A percentile compares a stretch with the other conserved stretches of the same genome.
phyloP scores from a whole-genome alignment of 2,113 vertebrate species.

The Desmodus rotundus region DNA sequence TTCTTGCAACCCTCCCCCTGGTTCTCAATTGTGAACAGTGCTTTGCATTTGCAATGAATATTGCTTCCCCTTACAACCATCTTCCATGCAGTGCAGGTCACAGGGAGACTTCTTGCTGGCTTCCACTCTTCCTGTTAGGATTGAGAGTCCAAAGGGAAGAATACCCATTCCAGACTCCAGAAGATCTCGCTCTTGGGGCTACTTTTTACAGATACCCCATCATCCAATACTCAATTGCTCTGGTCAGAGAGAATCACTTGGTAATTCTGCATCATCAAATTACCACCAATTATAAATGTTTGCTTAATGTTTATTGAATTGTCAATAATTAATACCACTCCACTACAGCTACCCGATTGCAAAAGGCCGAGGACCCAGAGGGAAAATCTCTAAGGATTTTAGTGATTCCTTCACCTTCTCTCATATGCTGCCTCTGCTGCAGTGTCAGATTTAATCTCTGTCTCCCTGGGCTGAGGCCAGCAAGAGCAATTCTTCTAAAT shows the following conservation, averaged over 20 bases:
- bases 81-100: background rate
- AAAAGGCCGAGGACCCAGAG: slow-evolving; percentile 8
- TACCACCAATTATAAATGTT: slow-evolving; percentile 54
- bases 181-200: background rate
- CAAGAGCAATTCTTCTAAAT: slow-evolving; percentile 64
- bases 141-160: background rate
- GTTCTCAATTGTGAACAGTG: background rate
- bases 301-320: slow-evolving; percentile 55
- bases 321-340: slow-evolving; percentile 41
- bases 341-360: slow-evolving; percentile 11
- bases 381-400: slow-evolving; percentile 15
- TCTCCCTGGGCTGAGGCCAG: slow-evolving; percentile 17
- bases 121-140: background rate
- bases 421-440: background rate
- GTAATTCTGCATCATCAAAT: background rate
- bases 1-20: background rate
- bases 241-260: background rate
- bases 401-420: slow-evolving; percentile 27
- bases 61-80: background rate
- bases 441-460: slow-evolving; percentile 60
- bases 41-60: background rate
- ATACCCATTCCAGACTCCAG: background rate
- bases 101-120: background rate
- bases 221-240: background rate
- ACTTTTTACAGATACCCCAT: background rate